Conservation (phyloP, 2,888 invertebrate species). For the Xanthorhoe spadicearia region DNA sequence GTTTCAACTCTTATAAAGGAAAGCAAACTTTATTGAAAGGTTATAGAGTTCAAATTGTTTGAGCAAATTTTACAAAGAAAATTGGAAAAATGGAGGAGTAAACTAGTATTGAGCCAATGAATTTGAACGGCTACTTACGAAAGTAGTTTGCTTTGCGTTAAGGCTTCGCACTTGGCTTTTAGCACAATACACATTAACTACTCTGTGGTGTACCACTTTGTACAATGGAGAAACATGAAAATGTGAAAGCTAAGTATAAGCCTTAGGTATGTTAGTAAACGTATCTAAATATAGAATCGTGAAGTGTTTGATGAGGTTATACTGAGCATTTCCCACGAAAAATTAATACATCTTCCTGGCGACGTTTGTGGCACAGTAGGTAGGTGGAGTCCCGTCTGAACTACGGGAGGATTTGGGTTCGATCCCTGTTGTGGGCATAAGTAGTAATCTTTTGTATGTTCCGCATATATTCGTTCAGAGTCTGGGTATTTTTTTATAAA, state of each 20-base stretch:
- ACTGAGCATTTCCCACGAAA: no score
- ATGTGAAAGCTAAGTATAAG: constrained; percentile 17
- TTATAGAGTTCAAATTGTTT: not conserved
- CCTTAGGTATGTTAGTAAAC: not conserved
- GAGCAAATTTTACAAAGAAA: constrained; percentile 14
- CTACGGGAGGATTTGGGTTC: no score
- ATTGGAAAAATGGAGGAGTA: constrained; percentile 19
- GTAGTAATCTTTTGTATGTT: no score
- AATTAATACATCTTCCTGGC: no score
- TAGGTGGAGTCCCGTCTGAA: no score
- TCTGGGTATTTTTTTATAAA: no score
- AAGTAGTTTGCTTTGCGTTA: constrained; percentile 54
- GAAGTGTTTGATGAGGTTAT: not conserved
- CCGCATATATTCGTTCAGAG: no score
- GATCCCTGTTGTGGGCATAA: no score
- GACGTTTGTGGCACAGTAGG: no score
- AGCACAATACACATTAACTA: constrained; percentile 56
- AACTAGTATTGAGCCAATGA: constrained; percentile 23
- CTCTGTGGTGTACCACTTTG: constrained; percentile 43
- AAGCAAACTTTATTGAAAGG: not conserved
- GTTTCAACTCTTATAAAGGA: not conserved
- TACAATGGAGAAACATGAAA: constrained; percentile 42
- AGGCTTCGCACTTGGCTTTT: constrained; percentile 58
- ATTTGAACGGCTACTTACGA: constrained; percentile 39
- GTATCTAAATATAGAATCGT: not conserved